A percentile compares a stretch with the other conserved stretches of the same genome.
Evolutionary conservation across 1,140 invertebrate genomes (phyloP).

Genomic region (Nixonia krombeini): DNA sequence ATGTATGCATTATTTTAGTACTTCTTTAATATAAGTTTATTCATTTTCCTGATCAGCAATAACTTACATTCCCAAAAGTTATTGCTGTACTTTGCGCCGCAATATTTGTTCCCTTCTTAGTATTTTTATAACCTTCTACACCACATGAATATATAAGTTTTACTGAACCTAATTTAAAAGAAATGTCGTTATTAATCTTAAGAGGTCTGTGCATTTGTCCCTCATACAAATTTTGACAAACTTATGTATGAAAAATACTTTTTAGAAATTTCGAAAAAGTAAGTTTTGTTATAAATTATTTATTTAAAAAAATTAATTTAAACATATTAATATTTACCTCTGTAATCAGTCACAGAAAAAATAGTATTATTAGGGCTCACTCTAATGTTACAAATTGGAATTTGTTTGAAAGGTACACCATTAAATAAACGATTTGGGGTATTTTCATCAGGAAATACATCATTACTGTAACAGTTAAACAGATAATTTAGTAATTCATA

Average conservation of each 20-base stretch:
- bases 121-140: constrained; percentile 94
- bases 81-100: constrained; percentile 95
- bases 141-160: constrained; percentile 82
- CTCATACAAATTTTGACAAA: too few relatives aligned
- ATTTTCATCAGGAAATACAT: constrained; percentile 81
- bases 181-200: background rate
- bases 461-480: constrained; percentile 73
- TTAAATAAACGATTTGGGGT: constrained; percentile 83
- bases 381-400: constrained; percentile 87
- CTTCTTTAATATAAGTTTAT: background rate
- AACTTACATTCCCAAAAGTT: constrained; percentile 78
- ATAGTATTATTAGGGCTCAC: constrained; percentile 91
- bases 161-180: constrained; percentile 71
- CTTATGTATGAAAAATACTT: too few relatives aligned
- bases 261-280: too few relatives aligned
- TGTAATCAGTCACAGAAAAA: constrained; percentile 79
- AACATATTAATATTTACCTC: constrained; percentile 73
- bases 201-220: too few relatives aligned
- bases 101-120: constrained; percentile 95
- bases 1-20: constrained; percentile 9
- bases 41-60: background rate
- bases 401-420: constrained; percentile 82
- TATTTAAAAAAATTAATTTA: too few relatives aligned
- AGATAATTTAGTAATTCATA: constrained; percentile 6
- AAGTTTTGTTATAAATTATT: too few relatives aligned